Evolutionary conservation across 2,797 vertebrate genomes (phyloP), one percentile per base, ranked within the genome.

Genomic region (Falco biarmicus): DNA sequence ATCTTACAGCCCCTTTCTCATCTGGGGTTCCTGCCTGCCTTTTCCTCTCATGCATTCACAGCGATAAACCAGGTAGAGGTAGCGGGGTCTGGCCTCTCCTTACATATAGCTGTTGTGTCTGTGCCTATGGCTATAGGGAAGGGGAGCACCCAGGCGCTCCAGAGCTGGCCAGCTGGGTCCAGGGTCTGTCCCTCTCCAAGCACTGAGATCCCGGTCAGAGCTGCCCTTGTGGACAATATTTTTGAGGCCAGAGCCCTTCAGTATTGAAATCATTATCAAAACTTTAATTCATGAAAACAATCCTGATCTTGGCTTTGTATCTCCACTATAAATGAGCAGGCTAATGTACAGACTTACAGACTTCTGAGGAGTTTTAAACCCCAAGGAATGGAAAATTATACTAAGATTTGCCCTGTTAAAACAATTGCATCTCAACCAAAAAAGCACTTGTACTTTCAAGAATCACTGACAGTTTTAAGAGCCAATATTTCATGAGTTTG

Each of bases 381-480:
- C 24, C 53, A 63, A 32, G 34, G 69, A 88, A 84, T 60, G 60
- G 74, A 81, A 84, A 87, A 73, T 54, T 54, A 39, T 48, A 22
- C 39, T 11, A 12, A 63, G 60, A 34, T 57, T 32, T 89, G 34
- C 60, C 50, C 78, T 39, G 10, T 25, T 60, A 47, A 68, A 95
- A 80, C 51, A 57, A 48, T 9, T 93, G 78, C 41, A 81, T 28
- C n/a, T 70, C 53, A 43, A 74, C 56, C 71, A 87, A 45, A 60
- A 92, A 87, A 89, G 57, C 92, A 77, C 65, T 93, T 65, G 48
- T 61, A 64, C 64, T 71, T 47, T 87, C 34, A 56, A 43, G 75
- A 77, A 11, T 76, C 63, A 15, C 29, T 53, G 91, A 31, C 76
- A 54, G 45, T 22, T 93, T 87, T 61, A 93, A 79, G 69, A 89